Conservation (phyloP, 2,888 invertebrate species). For the Caenorhabditis plicata region DNA sequence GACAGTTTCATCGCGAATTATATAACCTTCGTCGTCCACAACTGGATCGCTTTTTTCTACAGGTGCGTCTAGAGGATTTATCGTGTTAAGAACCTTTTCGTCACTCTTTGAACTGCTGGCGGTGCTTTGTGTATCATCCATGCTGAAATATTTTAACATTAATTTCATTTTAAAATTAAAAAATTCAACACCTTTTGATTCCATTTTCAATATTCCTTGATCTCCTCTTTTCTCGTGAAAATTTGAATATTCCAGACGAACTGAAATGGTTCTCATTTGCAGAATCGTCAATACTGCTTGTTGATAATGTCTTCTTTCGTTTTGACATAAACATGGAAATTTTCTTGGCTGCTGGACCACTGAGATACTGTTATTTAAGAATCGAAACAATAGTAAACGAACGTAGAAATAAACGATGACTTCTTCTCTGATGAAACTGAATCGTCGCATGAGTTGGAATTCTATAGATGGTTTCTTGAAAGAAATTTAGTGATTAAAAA, state of each 20-base stretch:
- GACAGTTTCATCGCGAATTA: constrained; percentile 25
- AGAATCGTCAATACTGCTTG: constrained; percentile 27
- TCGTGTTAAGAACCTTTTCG: constrained; percentile 41
- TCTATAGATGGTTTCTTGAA: too few relatives aligned
- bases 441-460: too few relatives aligned
- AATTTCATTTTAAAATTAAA: not conserved
- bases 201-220: constrained; percentile 20
- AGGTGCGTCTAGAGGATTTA: constrained; percentile 32
- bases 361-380: too few relatives aligned
- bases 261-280: constrained; percentile 10
- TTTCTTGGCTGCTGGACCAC: constrained; percentile 16
- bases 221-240: constrained; percentile 24
- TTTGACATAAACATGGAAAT: constrained; percentile 42
- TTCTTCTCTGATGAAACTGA: constrained; percentile 6
- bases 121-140: constrained; percentile 54
- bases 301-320: constrained; percentile 34
- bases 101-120: constrained; percentile 57
- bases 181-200: constrained; percentile 7
- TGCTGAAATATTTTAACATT: constrained; percentile 21
- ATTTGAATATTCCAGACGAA: constrained; percentile 25
- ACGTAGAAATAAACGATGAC: not conserved
- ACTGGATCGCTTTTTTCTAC: constrained; percentile 14
- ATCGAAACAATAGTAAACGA: too few relatives aligned
- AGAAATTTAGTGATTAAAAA: too few relatives aligned
- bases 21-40: constrained; percentile 51